phyloP scores from a whole-genome alignment of 53 echinoderm and acorn worm species.

The Patiria pectinifera region DNA sequence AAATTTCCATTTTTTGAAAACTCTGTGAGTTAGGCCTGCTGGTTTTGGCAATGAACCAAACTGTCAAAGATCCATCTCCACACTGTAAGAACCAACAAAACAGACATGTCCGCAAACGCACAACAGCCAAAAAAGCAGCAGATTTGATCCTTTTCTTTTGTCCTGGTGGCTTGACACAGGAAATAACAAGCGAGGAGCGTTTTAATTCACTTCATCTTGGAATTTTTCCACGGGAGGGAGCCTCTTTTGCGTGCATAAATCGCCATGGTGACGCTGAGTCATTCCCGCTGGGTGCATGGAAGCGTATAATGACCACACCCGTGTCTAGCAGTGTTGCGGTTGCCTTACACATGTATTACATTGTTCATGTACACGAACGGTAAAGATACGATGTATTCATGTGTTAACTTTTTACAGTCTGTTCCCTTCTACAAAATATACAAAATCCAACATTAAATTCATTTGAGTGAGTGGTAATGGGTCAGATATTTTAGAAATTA shows the following conservation, averaged over 20 bases:
- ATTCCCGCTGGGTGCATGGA: constrained; percentile 2
- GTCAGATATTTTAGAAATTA: no score
- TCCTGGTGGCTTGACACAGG: background rate
- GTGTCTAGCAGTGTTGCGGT: background rate
- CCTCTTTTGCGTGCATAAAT: constrained; percentile 54
- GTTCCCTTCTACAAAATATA: no score
- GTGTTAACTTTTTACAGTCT: no score
- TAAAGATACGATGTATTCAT: background rate
- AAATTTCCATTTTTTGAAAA: no score
- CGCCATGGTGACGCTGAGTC: constrained; percentile 54
- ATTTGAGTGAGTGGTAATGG: no score
- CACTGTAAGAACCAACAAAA: background rate
- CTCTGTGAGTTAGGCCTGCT: background rate
- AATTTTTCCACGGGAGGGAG: constrained; percentile 29
- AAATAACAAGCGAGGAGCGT: background rate
- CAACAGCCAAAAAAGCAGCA: background rate
- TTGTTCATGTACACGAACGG: background rate
- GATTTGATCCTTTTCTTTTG: background rate
- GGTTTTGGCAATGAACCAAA: background rate
- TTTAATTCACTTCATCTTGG: constrained; percentile 20
- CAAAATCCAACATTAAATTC: no score
- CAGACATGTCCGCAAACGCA: background rate
- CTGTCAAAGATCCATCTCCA: constrained; percentile 3
- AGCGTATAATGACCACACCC: constrained; percentile 42
- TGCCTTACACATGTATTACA: background rate